Base-by-base conservation (phyloP, 2,888 invertebrate genomes). In the Eupithecia exiguata region DNA sequence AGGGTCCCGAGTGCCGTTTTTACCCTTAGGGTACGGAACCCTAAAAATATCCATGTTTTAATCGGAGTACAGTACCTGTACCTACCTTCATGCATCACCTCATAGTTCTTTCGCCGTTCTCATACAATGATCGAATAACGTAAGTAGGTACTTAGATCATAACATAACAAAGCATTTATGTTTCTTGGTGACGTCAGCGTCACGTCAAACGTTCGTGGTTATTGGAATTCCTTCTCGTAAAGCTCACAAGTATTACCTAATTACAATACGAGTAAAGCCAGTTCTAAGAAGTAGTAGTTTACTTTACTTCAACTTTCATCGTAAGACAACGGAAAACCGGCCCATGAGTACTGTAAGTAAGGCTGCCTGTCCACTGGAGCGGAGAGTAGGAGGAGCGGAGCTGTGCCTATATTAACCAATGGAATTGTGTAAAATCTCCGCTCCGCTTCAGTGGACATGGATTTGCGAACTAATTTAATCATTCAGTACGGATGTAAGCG, bases 131-230 rank as follows among this genome's bases (percentile, higher is more conserved):
- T 21, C 53, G 53, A 53, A 53, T 21, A 53, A 21, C 53, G 53
- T 30, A 61, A 5, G 61, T 61, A 58, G 4, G 58, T 61, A 30
- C 61, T 62, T 62, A 30, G 30, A 35, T 62, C 62, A 62, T 62
- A 62, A 61, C 53, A n/a, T 21, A 58, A 58, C 58, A 58, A 58
- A 25, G 35, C 62, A 18, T 62, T 62, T 62, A 35, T 12, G 16
- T 62, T 62, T 62, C 35, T 62, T 61, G 35, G 35, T 62, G 62
- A 62, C 62, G 35, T 62, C 16, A 36, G 35, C 9, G 62, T 35
- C 30, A 62, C 62, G 62, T 35, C 35, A 25, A 30, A 62, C 3
- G 35, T 16, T 35, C 4, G 62, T 62, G 62, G 35, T 62, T 62
- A 62, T 18, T 62, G 62, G 35, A 35, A 62, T 21, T 18, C 35